Conservation (phyloP, 2,888 invertebrate genomes). For the Syritta pipiens region DNA sequence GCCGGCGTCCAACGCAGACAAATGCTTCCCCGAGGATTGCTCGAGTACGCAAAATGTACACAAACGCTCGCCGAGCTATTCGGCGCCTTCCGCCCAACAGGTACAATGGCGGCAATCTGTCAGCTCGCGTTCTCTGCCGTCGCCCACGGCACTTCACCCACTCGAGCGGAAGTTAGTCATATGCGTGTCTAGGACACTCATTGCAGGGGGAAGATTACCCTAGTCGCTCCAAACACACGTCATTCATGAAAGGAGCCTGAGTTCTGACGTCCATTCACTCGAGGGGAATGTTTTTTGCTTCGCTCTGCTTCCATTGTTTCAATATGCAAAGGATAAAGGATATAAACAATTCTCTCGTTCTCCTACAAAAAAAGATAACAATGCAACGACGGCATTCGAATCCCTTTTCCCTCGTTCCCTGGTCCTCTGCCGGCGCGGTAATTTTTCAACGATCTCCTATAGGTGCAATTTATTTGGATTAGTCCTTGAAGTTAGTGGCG, state of each 20-base stretch:
- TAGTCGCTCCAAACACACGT: no score
- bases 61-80: neutral
- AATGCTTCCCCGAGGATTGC: constrained; percentile 22
- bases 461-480: constrained; percentile 69
- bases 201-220: constrained; percentile 52
- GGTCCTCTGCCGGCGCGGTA: constrained; percentile 10
- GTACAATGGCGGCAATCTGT: constrained; percentile 44
- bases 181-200: constrained; percentile 62
- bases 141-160: constrained; percentile 3
- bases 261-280: neutral
- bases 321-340: constrained; percentile 38
- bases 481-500: constrained; percentile 30
- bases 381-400: no score
- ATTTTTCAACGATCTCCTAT: constrained; percentile 63
- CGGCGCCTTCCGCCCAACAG: constrained; percentile 25
- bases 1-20: constrained; percentile 15
- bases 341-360: constrained; percentile 33
- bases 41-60: neutral
- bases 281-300: constrained; percentile 5
- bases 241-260: no score
- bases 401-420: no score
- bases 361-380: no score
- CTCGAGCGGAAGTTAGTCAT: constrained; percentile 54
- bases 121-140: constrained; percentile 18
- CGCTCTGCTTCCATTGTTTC: constrained; percentile 18